Evolutionary conservation across 2,113 vertebrate species (phyloP).

Genomic region (Sinocyclocheilus maitianheensis): DNA sequence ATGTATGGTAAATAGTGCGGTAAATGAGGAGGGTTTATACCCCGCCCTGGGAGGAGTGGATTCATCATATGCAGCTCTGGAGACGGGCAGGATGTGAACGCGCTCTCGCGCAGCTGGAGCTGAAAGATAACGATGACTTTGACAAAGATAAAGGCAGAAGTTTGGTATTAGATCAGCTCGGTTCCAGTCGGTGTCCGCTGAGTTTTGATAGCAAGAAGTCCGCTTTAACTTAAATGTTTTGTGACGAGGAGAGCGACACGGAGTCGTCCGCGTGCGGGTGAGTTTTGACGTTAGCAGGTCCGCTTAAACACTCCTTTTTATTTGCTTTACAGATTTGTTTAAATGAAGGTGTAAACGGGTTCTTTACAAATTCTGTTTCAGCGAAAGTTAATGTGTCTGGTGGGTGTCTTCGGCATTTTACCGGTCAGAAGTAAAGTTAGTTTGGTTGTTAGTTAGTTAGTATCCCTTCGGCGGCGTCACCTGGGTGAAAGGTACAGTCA

Average conservation of each 20-base stretch:
- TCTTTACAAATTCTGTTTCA: not conserved
- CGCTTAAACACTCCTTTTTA: not conserved
- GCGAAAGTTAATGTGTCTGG: not conserved
- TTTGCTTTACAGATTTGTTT: not conserved
- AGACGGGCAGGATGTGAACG: slow-evolving; percentile 26
- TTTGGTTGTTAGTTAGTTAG: no score
- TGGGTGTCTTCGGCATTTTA: not conserved
- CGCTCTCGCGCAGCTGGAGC: not conserved
- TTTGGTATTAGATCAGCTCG: not conserved
- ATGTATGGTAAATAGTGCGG: not conserved
- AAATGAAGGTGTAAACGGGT: not conserved
- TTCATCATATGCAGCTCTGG: not conserved
- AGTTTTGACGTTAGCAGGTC: slow-evolving; percentile 36
- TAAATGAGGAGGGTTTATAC: not conserved
- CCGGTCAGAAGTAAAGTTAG: not conserved
- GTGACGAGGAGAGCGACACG: not conserved
- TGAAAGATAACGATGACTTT: slow-evolving; percentile 4
- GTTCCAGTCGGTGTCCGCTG: not conserved
- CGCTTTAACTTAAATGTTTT: slow-evolving; percentile 7
- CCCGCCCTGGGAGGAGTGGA: slow-evolving; percentile 29
- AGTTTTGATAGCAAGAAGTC: not conserved
- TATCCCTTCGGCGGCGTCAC: not conserved
- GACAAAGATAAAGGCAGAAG: not conserved
- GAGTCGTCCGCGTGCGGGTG: not conserved
- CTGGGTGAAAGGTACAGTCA: not conserved